Evolutionary conservation across 2,113 vertebrate genomes (phyloP), one percentile per base, ranked within the genome.

Genomic region (Diadophis punctatus): DNA sequence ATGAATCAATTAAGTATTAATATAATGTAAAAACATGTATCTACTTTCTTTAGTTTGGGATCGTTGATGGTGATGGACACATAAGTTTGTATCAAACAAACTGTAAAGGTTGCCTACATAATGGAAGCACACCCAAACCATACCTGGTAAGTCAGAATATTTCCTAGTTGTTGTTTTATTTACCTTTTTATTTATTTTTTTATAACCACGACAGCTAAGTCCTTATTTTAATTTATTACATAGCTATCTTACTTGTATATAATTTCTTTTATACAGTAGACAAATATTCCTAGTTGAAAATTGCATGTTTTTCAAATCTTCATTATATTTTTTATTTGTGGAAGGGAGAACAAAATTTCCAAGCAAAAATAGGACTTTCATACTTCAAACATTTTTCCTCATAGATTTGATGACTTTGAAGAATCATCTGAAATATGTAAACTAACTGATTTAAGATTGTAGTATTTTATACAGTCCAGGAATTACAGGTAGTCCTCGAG

Each of bases 51-150:
- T 95, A 99, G 99, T 99, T 99, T 95, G 99, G 99, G 94, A 98
- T 99, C 93, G 98, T 99, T 92, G 99, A 99, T 97, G 99, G 98
- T 93, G 99, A 99, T 93, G 99, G 99, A 95, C 98, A 97, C 94
- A 98, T 99, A 97, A 99, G 98, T 97, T 98, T 99, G 48, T 99
- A 99, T 98, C 99, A 99, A 94, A 99, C 99, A 97, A 99, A 98
- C 88, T 98, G 98, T 97, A 98, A 98, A 68, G 97, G 97, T 94
- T 98, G 97, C 68, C 98, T 98, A 30, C 97, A 98, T 93, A 97
- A 97, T 95, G 99, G 98, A 92, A 98, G 96, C 85, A 97, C 98
- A 91, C 98, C 98, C 86, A 99, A 99, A 96, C 99, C 99, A 0
- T 99, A 99, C 94, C 96, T 99, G 98, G 99, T 99, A 97, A 98